Evolutionary conservation across 2,888 invertebrate genomes (phyloP).

Genomic region (Busseola fusca): DNA sequence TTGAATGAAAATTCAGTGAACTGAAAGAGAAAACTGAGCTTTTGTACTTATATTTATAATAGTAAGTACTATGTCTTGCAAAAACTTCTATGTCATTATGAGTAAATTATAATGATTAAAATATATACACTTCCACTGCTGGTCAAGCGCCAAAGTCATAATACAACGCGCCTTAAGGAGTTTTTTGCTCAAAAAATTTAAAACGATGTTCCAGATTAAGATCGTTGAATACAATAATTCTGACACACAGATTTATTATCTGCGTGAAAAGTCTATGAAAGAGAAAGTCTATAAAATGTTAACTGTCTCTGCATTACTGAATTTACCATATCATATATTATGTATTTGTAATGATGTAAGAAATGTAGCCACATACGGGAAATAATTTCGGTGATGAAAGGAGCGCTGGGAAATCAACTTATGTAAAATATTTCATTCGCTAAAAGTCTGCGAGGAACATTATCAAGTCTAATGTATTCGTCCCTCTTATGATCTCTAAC

Average conservation of each 20-base stretch:
- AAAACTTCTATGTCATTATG: not conserved
- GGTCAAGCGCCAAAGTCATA: not conserved
- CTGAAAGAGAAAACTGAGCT: not conserved
- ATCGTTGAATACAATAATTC: not conserved
- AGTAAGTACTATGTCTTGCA: too few species aligned
- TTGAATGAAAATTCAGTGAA: not conserved
- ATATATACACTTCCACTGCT: not conserved
- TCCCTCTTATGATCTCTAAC: not conserved
- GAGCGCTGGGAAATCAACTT: constrained; percentile 21
- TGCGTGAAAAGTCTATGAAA: not conserved
- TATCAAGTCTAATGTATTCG: constrained; percentile 8
- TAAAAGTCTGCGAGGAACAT: not conserved
- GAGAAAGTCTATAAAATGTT: not conserved
- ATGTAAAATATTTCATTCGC: constrained; percentile 11
- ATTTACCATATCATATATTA: not conserved
- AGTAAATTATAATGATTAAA: not conserved
- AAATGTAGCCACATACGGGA: not conserved
- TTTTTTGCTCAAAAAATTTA: not conserved
- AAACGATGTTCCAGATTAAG: not conserved
- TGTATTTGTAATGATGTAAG: not conserved
- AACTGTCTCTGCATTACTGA: too few species aligned
- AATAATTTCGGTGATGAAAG: not conserved
- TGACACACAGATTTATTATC: not conserved
- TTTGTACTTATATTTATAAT: not conserved
- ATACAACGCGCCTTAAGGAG: not conserved